Evolutionary conservation across 2,888 invertebrate genomes (phyloP), one percentile per base, ranked within the genome.

Genomic region (Drosophila longiperda): DNA sequence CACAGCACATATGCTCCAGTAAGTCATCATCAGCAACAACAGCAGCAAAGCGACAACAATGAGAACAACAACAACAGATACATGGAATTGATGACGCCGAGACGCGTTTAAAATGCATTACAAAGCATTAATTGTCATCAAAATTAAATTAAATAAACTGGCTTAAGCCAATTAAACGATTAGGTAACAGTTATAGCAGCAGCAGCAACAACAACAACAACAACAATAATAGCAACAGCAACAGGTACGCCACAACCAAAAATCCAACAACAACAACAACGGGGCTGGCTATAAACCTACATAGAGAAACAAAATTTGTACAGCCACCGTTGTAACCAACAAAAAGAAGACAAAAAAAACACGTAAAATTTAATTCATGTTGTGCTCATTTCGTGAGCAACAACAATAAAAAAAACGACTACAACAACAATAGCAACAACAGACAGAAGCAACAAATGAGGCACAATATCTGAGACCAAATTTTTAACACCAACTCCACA

Each of bases 151-250:
- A 87, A 81, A 85, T 75, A 78, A 81, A 78, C 73, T 66, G 77
- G 74, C 86, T 87, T 88, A 88, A 89, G 86, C 90, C 90, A 90
- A 89, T 91, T 91, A 90, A 90, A 91, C 80, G 89, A 89, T 89
- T 90, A 89, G 87, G 91, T 91, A 89, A 89, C 90, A 89, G 83
- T 83, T 85, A 88, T 73, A 82, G 69, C 77, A 77, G 66, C 64
- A 63, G 45, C 53, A 60, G 9, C 36, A 36, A 15, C 53, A 49
- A 1, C 23, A 23, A 3, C 17, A 33, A 2, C 3, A 71, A 40
- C 58, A 59, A 29, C 34, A 20, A 29, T 57, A 58, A 29, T 20
- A 15, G 50, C 64, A 65, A 50, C 63, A 80, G 60, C 68, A 81
- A 55, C 61, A 68, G 59, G 57, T 65, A 68, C 48, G n/a, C 48